A percentile compares a stretch with the other conserved stretches of the same genome.
phyloP scores from a whole-genome alignment of 2,888 invertebrate genomes.

The Leucoptera coffeella region DNA sequence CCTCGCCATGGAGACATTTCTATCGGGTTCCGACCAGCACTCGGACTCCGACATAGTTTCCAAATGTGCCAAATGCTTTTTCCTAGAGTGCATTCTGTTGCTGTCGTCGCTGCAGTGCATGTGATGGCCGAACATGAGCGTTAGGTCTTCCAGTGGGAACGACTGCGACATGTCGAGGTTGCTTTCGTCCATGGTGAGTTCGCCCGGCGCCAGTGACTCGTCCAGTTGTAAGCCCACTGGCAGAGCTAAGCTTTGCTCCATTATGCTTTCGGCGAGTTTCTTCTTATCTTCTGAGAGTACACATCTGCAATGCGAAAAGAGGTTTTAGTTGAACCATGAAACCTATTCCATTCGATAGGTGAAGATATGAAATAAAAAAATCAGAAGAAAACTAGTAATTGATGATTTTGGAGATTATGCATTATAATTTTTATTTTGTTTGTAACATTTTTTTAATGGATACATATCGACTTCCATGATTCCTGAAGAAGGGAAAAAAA shows the following conservation, averaged over 20 bases:
- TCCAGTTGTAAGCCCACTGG: slow-evolving; percentile 41
- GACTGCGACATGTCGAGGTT: slow-evolving; percentile 36
- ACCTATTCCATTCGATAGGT: not conserved
- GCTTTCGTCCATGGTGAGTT: slow-evolving; percentile 38
- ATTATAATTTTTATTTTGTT: too few relatives aligned
- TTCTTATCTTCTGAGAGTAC: slow-evolving; percentile 44
- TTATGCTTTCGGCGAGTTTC: slow-evolving; percentile 37
- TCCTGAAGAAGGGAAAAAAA: too few relatives aligned
- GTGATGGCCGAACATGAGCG: slow-evolving; percentile 44
- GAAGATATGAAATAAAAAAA: too few relatives aligned
- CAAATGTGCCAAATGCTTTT: slow-evolving; percentile 21
- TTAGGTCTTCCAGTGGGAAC: slow-evolving; percentile 36
- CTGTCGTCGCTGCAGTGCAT: slow-evolving; percentile 20
- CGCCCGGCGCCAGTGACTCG: slow-evolving; percentile 38
- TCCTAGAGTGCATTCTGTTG: slow-evolving; percentile 14
- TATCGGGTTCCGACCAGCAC: slow-evolving; percentile 83
- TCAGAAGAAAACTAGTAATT: too few relatives aligned
- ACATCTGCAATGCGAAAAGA: slow-evolving; percentile 23
- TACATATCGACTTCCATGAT: too few relatives aligned
- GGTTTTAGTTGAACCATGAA: not conserved
- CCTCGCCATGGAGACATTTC: slow-evolving; percentile 72
- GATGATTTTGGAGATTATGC: too few relatives aligned
- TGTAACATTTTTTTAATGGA: too few relatives aligned
- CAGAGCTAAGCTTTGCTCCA: slow-evolving; percentile 41
- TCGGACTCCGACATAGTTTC: slow-evolving; percentile 63